phyloP scores from a whole-genome alignment of 2,113 vertebrate genomes.

The Hydropotes inermis region DNA sequence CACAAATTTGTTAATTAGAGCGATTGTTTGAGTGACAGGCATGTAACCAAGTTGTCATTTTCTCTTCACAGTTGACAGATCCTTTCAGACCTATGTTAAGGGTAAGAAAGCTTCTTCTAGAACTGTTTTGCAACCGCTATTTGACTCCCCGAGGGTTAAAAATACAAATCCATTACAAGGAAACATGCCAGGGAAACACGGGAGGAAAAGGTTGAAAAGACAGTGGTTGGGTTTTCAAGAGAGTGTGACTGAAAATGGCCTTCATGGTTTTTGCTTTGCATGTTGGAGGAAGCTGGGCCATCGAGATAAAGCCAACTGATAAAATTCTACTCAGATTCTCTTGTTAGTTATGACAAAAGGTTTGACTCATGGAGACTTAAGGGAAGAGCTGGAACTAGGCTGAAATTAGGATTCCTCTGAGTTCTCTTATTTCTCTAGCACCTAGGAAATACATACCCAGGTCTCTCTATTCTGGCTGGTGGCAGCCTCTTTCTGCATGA shows the following conservation, averaged over 20 bases:
- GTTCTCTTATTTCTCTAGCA: not conserved
- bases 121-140: conserved; percentile 68
- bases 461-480: not conserved
- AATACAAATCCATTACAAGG: conserved; percentile 67
- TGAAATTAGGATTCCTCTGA: not conserved
- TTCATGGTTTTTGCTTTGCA: not conserved
- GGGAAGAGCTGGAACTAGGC: not conserved
- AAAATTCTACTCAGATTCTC: not conserved
- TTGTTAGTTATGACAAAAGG: not conserved
- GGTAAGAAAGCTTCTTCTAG: conserved; percentile 88
- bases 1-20: conserved; percentile 88
- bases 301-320: not conserved
- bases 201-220: not conserved
- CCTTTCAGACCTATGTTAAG: conserved; percentile 98
- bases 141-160: conserved; percentile 65
- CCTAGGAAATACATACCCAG: not conserved
- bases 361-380: not conserved
- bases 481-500: not conserved
- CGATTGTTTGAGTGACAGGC: conserved; percentile 88
- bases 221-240: not conserved
- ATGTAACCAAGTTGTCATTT: conserved; percentile 88
- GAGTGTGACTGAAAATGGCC: not conserved
- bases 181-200: conserved; percentile 22
- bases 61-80: conserved; percentile 94
- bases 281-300: not conserved